phyloP scores from a whole-genome alignment of 2,797 vertebrate species.

The Clarias platycephalus region DNA sequence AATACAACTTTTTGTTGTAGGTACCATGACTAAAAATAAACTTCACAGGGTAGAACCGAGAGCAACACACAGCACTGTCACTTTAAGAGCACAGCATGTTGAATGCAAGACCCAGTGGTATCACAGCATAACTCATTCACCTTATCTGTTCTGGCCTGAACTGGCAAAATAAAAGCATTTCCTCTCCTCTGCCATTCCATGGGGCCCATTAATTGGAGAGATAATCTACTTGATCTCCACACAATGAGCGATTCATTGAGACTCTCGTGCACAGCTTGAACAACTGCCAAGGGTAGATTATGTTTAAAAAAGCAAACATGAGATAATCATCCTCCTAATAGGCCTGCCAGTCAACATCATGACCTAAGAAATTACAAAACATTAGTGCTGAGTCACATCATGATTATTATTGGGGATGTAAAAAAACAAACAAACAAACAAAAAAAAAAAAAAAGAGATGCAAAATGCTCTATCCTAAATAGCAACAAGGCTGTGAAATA shows the following conservation, averaged over 20 bases:
- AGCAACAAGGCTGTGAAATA: conserved; percentile 9
- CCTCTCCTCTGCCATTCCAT: conserved; percentile 59
- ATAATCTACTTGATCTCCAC: conserved; percentile 73
- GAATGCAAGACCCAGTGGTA: conserved; percentile 26
- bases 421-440: too few species aligned
- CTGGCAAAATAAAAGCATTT: conserved; percentile 66
- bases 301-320: conserved; percentile 64
- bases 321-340: conserved; percentile 66
- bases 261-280: conserved; percentile 58
- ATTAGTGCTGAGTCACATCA: conserved; percentile 35
- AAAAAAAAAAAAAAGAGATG: background rate
- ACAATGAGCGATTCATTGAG: conserved; percentile 69
- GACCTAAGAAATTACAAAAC: conserved; percentile 44
- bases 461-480: background rate
- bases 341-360: conserved; percentile 53
- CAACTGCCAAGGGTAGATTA: conserved; percentile 69
- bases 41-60: background rate
- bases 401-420: conserved; percentile 12
- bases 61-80: background rate
- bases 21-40: background rate
- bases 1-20: background rate
- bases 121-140: conserved; percentile 17
- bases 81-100: conserved; percentile 29
- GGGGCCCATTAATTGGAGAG: conserved; percentile 66
- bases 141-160: conserved; percentile 50